A percentile compares a stretch with the other conserved stretches of the same genome.
Conservation (phyloP, 2,888 invertebrate genomes). For the Luperina testacea region DNA sequence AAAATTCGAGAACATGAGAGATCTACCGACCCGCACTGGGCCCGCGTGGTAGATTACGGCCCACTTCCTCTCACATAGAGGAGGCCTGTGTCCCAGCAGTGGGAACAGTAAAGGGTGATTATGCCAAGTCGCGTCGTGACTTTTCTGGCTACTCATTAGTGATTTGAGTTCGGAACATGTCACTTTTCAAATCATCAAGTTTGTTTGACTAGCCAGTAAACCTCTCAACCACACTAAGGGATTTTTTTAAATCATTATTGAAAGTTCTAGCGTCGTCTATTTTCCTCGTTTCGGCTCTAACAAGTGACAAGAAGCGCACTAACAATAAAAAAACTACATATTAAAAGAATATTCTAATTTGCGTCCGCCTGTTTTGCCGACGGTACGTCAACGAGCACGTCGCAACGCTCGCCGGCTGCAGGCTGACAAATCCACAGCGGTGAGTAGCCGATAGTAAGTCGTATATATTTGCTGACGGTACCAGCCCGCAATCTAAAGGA, state of each 20-base stretch:
- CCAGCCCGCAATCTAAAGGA: conserved; percentile 77
- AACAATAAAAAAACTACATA: conserved; percentile 13
- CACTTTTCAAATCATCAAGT: neutral
- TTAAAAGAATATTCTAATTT: conserved; percentile 44
- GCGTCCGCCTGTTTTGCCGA: conserved; percentile 62
- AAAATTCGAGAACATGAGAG: no score
- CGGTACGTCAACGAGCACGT: conserved; percentile 72
- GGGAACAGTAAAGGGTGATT: no score
- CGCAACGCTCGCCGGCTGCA: conserved; percentile 68
- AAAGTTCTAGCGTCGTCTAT: neutral
- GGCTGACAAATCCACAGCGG: conserved; percentile 87
- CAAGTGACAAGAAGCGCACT: neutral
- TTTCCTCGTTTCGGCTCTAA: neutral
- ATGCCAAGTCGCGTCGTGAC: neutral
- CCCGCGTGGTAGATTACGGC: no score
- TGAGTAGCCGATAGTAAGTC: conserved; percentile 86
- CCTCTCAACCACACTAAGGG: neutral
- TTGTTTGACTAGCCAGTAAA: neutral
- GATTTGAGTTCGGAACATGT: neutral
- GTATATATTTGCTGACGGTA: conserved; percentile 87
- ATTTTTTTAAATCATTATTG: neutral
- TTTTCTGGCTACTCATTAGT: neutral
- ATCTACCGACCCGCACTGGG: no score
- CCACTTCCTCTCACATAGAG: no score
- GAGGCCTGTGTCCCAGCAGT: no score